Conservation (phyloP, 2,797 vertebrate species). For the Falco columbarius region DNA sequence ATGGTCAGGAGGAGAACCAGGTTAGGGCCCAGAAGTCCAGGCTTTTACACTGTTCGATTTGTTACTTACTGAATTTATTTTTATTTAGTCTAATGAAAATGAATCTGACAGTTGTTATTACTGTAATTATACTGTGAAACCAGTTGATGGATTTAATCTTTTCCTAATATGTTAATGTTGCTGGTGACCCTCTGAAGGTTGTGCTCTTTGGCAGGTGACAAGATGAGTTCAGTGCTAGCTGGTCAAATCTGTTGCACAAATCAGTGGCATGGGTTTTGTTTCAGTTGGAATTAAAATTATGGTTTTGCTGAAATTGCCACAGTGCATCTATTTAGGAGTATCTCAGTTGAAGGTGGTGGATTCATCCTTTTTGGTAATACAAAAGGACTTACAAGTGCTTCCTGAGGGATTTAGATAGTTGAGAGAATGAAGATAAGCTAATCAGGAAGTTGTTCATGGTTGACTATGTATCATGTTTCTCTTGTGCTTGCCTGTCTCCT, state of each 20-base stretch:
- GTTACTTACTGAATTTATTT: background rate
- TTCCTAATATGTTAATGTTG: background rate
- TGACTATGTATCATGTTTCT: background rate
- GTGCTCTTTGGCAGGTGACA: background rate
- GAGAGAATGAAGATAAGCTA: background rate
- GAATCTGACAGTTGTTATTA: background rate
- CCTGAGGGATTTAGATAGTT: background rate
- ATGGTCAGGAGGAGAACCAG: background rate
- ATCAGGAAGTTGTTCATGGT: background rate
- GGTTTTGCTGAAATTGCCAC: background rate
- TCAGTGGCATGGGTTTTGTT: background rate
- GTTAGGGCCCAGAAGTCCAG: background rate
- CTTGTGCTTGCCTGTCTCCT: background rate
- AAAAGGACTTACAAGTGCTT: background rate
- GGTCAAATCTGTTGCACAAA: rapidly evolving
- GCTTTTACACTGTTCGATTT: background rate
- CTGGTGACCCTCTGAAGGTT: background rate
- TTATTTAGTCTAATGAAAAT: background rate
- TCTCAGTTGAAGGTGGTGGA: background rate
- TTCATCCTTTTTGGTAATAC: background rate
- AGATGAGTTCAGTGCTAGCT: background rate
- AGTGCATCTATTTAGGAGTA: background rate
- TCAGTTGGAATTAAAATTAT: background rate
- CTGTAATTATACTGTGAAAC: background rate
- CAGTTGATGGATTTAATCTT: background rate